Evolutionary conservation across 1,140 invertebrate genomes (phyloP).

Genomic region (Drosophila bocki): DNA sequence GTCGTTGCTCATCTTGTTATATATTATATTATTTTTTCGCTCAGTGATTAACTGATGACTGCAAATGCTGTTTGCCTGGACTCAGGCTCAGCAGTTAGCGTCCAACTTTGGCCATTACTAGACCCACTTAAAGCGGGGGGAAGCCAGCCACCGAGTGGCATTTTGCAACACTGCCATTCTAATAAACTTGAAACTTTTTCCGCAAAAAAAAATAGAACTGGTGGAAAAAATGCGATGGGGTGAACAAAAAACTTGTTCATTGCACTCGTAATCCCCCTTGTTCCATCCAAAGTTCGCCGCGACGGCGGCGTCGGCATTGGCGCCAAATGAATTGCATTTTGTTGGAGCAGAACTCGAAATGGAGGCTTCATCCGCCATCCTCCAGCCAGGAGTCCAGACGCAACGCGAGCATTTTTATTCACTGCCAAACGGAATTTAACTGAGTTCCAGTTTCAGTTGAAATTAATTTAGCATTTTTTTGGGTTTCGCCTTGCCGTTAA

Average conservation of each 20-base stretch:
- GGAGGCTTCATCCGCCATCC: background rate
- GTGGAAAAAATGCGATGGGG: slow-evolving; percentile 25
- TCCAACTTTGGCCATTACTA: slow-evolving; percentile 52
- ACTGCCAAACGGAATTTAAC: slow-evolving; percentile 79
- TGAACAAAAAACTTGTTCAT: slow-evolving; percentile 69
- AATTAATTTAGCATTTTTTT: slow-evolving; percentile 68
- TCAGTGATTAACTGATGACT: slow-evolving; percentile 13
- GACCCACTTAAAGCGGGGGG: slow-evolving; percentile 10
- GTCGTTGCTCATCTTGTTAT: too few species aligned
- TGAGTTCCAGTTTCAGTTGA: slow-evolving; percentile 47
- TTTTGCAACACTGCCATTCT: slow-evolving; percentile 63
- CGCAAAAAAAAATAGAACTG: background rate
- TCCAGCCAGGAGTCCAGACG: slow-evolving; percentile 38
- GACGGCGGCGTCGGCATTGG: slow-evolving; percentile 53
- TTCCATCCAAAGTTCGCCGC: slow-evolving; percentile 15
- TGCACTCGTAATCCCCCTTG: slow-evolving; percentile 33
- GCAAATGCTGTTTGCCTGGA: slow-evolving; percentile 26
- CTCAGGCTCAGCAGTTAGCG: slow-evolving; percentile 23
- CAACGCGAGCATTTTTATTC: slow-evolving; percentile 76
- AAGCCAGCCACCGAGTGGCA: slow-evolving; percentile 10
- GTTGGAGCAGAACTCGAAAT: slow-evolving; percentile 15
- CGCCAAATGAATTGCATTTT: slow-evolving; percentile 81
- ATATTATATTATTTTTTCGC: background rate
- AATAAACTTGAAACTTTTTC: slow-evolving; percentile 80
- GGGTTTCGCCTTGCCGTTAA: slow-evolving; percentile 46